A percentile compares a stretch with the other conserved stretches of the same genome.
These are phyloP conservation scores for Lamellibrachia satsuma DNA, from an alignment of 2,888 invertebrate genomes.

Conservation along the genomic window DNA sequence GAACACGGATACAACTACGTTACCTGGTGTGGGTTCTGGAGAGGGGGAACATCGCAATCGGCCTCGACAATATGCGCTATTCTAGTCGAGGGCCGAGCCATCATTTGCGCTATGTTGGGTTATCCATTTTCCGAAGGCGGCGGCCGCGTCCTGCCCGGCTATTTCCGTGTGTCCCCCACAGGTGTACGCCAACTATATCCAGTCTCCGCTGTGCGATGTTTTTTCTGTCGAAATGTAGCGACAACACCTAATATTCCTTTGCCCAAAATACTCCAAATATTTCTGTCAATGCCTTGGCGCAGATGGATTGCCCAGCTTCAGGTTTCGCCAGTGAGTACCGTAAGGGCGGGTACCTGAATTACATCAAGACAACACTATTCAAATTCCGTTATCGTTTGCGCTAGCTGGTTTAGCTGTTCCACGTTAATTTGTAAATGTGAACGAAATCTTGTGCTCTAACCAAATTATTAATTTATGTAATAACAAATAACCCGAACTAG, in stretches of 20 bases:
- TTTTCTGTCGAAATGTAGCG: background rate
- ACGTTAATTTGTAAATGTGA: background rate
- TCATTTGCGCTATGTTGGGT: constrained; percentile 17
- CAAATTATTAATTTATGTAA: background rate
- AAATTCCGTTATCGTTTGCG: background rate
- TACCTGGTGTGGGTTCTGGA: constrained; percentile 13
- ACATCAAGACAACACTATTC: background rate
- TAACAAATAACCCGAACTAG: background rate
- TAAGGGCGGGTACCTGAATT: constrained; percentile 9
- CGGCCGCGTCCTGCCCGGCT: background rate
- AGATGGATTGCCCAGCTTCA: constrained; percentile 17
- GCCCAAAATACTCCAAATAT: constrained; percentile 17
- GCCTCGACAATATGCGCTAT: constrained; percentile 17
- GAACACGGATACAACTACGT: background rate
- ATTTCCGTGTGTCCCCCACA: constrained; percentile 4
- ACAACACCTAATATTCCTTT: constrained; percentile 17
- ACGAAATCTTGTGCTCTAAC: background rate
- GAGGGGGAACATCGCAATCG: constrained; percentile 6
- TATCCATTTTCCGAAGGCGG: constrained; percentile 17
- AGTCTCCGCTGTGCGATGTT: background rate
- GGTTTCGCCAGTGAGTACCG: constrained; percentile 13
- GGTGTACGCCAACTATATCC: background rate
- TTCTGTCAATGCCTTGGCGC: constrained; percentile 17
- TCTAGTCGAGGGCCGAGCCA: constrained; percentile 11
- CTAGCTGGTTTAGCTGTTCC: background rate